Conservation (phyloP, 2,113 vertebrate species). For the Cinclus mexicanus region DNA sequence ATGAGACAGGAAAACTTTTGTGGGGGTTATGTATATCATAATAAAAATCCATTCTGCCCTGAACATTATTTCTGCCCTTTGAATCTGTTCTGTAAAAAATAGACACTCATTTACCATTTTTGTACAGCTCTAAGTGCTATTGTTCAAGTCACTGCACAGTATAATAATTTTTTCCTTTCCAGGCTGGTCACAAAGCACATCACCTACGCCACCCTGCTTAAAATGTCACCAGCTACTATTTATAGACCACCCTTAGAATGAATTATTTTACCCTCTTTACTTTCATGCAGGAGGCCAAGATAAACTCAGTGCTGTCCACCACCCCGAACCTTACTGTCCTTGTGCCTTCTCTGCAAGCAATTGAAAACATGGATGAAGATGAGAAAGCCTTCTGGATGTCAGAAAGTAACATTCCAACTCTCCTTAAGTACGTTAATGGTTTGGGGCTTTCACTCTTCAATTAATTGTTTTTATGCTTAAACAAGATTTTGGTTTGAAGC, state of each 20-base stretch:
- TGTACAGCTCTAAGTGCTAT: not conserved
- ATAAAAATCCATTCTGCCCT: not conserved
- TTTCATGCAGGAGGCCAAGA: slow-evolving; percentile 74
- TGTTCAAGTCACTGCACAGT: not conserved
- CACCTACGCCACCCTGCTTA: slow-evolving; percentile 6
- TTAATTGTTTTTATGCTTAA: not conserved
- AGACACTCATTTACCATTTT: not conserved
- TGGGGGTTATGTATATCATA: not conserved
- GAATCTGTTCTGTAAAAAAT: not conserved
- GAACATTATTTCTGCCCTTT: not conserved
- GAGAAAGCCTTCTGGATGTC: slow-evolving; percentile 84
- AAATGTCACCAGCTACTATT: not conserved
- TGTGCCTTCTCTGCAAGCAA: slow-evolving; percentile 81
- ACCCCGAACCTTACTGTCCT: slow-evolving; percentile 85
- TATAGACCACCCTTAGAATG: not conserved
- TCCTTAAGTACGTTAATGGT: slow-evolving; percentile 80
- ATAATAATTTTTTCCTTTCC: slow-evolving; percentile 23
- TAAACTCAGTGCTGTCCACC: slow-evolving; percentile 69
- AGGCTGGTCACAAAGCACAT: not conserved
- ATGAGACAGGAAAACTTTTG: not conserved
- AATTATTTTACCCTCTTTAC: not conserved
- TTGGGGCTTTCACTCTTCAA: not conserved
- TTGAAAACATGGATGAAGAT: slow-evolving; percentile 77
- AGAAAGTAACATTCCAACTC: slow-evolving; percentile 77
- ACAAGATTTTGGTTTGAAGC: not conserved